Evolutionary conservation across 2,797 vertebrate species (phyloP).

Genomic region (Labeo calbasu): DNA sequence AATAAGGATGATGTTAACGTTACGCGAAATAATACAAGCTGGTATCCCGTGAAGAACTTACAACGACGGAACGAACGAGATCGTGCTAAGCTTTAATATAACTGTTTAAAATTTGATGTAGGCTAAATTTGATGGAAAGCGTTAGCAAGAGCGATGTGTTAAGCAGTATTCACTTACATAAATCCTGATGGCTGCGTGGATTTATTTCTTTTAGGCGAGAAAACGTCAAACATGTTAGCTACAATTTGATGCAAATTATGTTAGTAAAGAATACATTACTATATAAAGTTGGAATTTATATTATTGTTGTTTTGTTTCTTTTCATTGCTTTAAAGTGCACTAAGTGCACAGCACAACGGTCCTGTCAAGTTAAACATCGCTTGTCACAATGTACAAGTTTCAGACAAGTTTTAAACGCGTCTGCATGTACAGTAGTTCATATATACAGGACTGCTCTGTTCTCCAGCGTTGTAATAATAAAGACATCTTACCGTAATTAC

Average conservation of each 20-base stretch:
- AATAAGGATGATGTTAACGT: neutral
- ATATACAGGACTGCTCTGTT: neutral
- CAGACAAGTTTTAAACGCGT: constrained; percentile 20
- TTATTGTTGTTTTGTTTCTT: neutral
- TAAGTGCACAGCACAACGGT: neutral
- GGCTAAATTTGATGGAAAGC: neutral
- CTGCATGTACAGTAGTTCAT: neutral
- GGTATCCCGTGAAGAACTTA: neutral
- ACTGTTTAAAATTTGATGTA: no score
- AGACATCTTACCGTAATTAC: constrained; percentile 81
- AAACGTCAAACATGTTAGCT: neutral
- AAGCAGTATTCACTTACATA: neutral
- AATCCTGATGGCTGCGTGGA: neutral
- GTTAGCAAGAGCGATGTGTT: neutral
- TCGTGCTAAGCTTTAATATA: neutral
- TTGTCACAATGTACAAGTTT: constrained; percentile 9
- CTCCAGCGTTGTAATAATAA: neutral
- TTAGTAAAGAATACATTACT: constrained; percentile 3
- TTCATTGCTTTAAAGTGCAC: constrained; percentile 7
- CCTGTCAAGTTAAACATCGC: constrained; percentile 24
- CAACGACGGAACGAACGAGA: neutral
- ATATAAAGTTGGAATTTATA: neutral
- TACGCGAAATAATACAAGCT: neutral
- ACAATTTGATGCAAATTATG: neutral
- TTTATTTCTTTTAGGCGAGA: neutral